These are phyloP conservation scores for Nicator chloris DNA, from an alignment of 2,113 vertebrate species.

Conservation along the genomic window DNA sequence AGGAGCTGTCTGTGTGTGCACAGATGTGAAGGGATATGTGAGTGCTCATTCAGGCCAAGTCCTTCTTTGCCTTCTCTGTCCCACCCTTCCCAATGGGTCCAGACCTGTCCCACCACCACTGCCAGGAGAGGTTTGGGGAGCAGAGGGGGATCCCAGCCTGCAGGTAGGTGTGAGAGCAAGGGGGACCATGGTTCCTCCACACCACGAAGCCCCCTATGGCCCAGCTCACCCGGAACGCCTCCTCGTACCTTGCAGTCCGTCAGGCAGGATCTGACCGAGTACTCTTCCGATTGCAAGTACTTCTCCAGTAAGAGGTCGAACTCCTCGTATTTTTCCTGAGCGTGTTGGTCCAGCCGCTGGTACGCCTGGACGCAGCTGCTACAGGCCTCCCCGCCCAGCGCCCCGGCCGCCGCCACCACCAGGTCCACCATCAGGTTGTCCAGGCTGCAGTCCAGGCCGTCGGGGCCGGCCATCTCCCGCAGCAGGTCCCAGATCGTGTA, in stretches of 20 bases:
- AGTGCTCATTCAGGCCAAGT: not conserved
- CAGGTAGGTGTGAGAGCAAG: rapidly evolving
- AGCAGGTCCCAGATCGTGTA: conserved; percentile 85
- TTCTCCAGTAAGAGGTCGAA: conserved; percentile 85
- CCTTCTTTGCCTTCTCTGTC: not conserved
- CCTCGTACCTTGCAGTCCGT: conserved; percentile 82
- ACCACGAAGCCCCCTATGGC: too few species aligned
- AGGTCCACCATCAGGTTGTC: conserved; percentile 78
- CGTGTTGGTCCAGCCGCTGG: conserved; percentile 85
- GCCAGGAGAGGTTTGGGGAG: not conserved
- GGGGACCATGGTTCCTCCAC: rapidly evolving
- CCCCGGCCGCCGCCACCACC: conserved; percentile 72
- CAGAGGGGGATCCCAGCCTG: not conserved
- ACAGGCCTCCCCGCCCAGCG: conserved; percentile 77
- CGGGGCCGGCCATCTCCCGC: conserved; percentile 80
- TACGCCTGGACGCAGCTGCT: conserved; percentile 82
- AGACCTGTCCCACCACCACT: not conserved
- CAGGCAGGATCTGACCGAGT: conserved; percentile 82
- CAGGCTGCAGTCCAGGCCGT: conserved; percentile 84
- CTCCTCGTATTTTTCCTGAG: conserved; percentile 91
- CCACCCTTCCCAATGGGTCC: not conserved
- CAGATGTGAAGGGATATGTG: rapidly evolving
- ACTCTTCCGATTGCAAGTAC: conserved; percentile 82
- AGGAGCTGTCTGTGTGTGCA: rapidly evolving
- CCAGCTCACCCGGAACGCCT: too few species aligned